Conservation (phyloP, 2,888 invertebrate genomes). For the Lasius platythorax region DNA sequence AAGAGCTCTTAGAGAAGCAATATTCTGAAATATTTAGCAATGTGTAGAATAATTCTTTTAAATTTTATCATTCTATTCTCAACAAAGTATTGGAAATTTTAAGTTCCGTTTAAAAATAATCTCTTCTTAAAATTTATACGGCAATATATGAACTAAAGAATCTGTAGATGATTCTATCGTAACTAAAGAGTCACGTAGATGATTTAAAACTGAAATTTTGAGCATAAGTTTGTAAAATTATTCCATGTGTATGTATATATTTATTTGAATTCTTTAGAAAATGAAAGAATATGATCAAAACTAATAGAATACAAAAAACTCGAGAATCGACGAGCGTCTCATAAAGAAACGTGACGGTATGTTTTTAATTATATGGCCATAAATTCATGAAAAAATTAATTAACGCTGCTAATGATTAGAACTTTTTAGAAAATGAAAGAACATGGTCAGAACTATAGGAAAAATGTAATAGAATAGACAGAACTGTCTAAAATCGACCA, state of each 20-base stretch:
- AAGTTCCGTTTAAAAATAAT: neutral
- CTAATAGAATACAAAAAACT: neutral
- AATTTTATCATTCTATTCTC: neutral
- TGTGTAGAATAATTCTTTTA: neutral
- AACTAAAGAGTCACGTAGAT: neutral
- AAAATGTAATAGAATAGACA: too few species aligned
- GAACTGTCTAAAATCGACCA: too few species aligned
- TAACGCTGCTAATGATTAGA: too few species aligned
- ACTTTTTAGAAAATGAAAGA: neutral
- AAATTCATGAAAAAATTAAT: too few species aligned
- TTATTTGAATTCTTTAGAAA: neutral
- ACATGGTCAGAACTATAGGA: neutral
- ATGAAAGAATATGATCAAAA: neutral
- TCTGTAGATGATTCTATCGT: neutral
- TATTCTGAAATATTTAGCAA: conserved; percentile 5
- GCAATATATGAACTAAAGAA: neutral
- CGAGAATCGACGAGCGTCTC: too few species aligned
- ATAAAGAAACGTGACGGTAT: too few species aligned
- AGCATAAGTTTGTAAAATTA: neutral
- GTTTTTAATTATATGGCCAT: too few species aligned
- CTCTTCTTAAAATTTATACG: neutral
- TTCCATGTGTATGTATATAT: neutral
- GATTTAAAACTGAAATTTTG: neutral
- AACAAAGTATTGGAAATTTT: neutral
- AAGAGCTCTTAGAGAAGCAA: neutral